Conservation (phyloP, 2,113 vertebrate genomes). For the Dasyprocta punctata region DNA sequence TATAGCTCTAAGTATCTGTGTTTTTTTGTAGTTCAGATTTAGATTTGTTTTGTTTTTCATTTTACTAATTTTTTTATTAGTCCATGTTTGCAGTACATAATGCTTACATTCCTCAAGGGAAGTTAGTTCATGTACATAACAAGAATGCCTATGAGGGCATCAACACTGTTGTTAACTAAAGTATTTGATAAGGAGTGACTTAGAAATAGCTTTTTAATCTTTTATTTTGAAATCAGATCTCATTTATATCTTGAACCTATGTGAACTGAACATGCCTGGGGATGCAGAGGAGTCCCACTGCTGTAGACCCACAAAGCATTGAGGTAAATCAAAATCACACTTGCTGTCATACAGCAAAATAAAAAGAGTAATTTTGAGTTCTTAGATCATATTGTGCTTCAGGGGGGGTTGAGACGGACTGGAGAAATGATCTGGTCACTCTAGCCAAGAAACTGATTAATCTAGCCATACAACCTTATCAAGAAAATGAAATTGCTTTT, state of each 20-base stretch:
- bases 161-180: constrained; percentile 30
- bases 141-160: constrained; percentile 23
- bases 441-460: not conserved
- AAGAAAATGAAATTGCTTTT: constrained; percentile 54
- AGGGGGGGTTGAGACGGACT: not conserved
- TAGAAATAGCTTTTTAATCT: constrained; percentile 11
- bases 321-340: not conserved
- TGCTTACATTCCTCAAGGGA: not conserved
- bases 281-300: not conserved
- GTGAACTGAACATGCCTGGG: constrained; percentile 9
- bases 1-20: not conserved
- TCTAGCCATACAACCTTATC: constrained; percentile 30
- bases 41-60: not conserved
- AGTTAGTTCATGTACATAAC: not conserved
- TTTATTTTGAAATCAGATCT: constrained; percentile 61
- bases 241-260: not conserved
- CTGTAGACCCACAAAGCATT: not conserved
- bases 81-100: not conserved
- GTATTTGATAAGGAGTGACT: constrained; percentile 51
- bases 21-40: not conserved
- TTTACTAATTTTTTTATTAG: not conserved
- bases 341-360: not conserved
- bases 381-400: not conserved
- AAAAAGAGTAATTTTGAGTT: not conserved
- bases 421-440: constrained; percentile 29